Conservation (phyloP, 1,140 invertebrate species). For the Temnothorax nylanderi region DNA sequence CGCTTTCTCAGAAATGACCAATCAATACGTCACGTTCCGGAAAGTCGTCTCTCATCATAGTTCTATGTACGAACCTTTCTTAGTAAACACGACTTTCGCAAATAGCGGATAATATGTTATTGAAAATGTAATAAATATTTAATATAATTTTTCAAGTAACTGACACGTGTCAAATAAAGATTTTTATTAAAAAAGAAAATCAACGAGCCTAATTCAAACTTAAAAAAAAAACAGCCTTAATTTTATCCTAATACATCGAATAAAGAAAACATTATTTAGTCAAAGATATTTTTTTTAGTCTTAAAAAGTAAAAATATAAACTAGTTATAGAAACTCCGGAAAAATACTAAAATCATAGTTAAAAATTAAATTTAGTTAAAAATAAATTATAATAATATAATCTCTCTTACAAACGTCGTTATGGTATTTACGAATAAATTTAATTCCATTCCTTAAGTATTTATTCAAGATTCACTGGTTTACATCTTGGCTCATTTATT, state of each 20-base stretch:
- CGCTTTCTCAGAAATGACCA: constrained; percentile 44
- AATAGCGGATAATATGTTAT: background rate
- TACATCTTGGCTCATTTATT: background rate
- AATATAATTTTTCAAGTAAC: background rate
- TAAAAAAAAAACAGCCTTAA: background rate
- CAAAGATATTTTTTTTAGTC: background rate
- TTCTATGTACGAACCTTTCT: background rate
- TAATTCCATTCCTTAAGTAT: background rate
- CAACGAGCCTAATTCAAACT: background rate
- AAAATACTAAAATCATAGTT: background rate
- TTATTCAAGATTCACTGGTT: background rate
- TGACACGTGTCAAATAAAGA: background rate
- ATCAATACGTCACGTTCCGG: constrained; percentile 37
- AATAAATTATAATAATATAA: background rate
- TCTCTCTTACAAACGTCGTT: background rate
- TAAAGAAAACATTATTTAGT: background rate
- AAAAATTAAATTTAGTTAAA: background rate
- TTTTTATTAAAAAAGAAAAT: background rate
- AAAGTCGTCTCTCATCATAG: constrained; percentile 34
- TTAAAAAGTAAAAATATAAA: background rate
- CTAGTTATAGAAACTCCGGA: background rate
- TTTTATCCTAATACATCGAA: background rate
- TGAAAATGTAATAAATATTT: background rate
- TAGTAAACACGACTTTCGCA: constrained; percentile 54
- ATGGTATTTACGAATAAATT: background rate